These are phyloP conservation scores for Neomonachus schauinslandi DNA, from an alignment of 2,113 vertebrate genomes.

Conservation along the genomic window DNA sequence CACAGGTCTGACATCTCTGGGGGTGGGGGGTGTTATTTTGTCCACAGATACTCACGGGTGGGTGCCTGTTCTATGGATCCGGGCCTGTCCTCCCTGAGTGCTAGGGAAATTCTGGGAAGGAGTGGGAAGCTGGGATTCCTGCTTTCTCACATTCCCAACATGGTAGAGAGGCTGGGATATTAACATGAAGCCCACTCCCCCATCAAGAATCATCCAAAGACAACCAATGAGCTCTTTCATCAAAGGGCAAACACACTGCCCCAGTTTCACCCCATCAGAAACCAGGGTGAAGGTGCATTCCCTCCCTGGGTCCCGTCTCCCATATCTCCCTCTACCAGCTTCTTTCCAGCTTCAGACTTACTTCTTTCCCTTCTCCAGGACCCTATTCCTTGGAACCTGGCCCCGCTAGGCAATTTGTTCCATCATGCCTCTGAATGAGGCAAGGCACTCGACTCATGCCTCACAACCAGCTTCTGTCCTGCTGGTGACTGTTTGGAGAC, in stretches of 20 bases:
- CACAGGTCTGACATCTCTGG: neutral
- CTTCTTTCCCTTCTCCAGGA: neutral
- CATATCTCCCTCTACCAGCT: accelerated
- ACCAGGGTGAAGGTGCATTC: neutral
- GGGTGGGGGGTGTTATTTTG: neutral
- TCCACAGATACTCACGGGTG: accelerated
- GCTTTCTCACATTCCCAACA: neutral
- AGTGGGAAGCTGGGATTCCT: neutral
- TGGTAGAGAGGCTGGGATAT: accelerated
- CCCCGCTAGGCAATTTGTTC: accelerated
- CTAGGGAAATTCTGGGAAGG: neutral
- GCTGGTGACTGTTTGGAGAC: neutral
- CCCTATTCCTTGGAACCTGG: neutral
- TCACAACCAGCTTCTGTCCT: accelerated
- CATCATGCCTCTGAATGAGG: no score
- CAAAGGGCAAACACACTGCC: no score
- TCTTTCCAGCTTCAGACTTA: no score
- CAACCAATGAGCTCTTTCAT: neutral
- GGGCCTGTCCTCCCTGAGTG: neutral
- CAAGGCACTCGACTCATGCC: neutral
- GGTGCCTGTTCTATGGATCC: accelerated
- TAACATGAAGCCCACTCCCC: neutral
- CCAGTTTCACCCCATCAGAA: no score
- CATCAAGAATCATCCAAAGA: neutral
- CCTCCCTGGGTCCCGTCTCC: neutral